Conservation (phyloP, 2,113 vertebrate genomes). For the Pavo muticus region DNA sequence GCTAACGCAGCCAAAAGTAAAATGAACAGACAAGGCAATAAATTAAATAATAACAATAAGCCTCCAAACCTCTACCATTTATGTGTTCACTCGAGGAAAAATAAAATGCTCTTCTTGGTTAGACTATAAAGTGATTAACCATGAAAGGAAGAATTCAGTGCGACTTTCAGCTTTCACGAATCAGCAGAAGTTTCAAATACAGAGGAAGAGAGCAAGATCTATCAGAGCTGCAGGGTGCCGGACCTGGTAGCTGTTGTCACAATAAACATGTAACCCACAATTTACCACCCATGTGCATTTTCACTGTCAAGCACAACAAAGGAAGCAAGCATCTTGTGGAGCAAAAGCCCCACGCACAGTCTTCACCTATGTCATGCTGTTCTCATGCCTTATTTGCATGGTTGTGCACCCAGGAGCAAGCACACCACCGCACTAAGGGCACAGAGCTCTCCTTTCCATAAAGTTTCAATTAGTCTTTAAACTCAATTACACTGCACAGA, state of each 20-base stretch:
- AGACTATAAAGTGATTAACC: conserved; percentile 33
- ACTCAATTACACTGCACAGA: conserved; percentile 1
- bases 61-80: not conserved
- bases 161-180: conserved; percentile 56
- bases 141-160: conserved; percentile 65
- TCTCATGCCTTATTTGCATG: not conserved
- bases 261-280: conserved; percentile 17
- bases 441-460: conserved; percentile 12
- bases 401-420: not conserved
- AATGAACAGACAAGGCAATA: not conserved
- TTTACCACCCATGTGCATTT: not conserved
- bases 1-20: not conserved
- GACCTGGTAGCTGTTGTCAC: not conserved
- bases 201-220: conserved; percentile 34
- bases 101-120: not conserved
- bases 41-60: not conserved
- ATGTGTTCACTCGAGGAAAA: not conserved
- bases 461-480: conserved; percentile 61
- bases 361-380: not conserved
- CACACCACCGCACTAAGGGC: not conserved
- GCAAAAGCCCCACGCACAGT: not conserved
- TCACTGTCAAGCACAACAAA: not conserved
- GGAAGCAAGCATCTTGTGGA: not conserved
- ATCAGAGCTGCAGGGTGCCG: not conserved
- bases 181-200: conserved; percentile 56